Evolutionary conservation across 2,113 vertebrate genomes (phyloP).

Genomic region (Athene cunicularia): DNA sequence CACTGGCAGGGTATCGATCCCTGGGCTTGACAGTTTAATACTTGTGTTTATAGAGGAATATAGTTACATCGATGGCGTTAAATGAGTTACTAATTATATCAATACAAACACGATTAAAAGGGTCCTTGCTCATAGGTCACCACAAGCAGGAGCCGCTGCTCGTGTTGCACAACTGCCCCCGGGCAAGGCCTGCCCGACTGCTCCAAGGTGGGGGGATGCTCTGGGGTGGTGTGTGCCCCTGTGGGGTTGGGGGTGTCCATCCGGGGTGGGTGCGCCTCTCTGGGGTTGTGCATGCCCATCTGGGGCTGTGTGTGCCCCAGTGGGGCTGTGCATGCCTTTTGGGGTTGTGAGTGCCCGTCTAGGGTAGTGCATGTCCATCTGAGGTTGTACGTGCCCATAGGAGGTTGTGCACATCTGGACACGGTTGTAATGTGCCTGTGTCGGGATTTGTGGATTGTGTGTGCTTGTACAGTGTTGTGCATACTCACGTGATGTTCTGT

Average conservation of each 20-base stretch:
- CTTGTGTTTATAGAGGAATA: constrained; percentile 74
- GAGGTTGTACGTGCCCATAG: accelerated
- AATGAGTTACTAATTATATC: constrained; percentile 79
- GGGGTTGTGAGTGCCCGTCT: accelerated
- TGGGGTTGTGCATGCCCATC: background rate
- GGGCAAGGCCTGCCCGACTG: background rate
- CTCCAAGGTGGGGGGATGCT: background rate
- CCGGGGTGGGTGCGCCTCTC: accelerated
- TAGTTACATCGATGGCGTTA: constrained; percentile 71
- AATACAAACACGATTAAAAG: constrained; percentile 74
- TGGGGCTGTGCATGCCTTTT: accelerated
- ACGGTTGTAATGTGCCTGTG: background rate
- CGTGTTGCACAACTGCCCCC: constrained; percentile 17
- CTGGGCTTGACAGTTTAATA: constrained; percentile 64
- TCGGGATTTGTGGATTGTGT: background rate
- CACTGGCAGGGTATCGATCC: background rate
- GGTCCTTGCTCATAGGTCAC: constrained; percentile 68
- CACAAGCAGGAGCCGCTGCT: background rate
- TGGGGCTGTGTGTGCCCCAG: accelerated
- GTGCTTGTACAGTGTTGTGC: background rate
- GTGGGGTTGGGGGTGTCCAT: accelerated
- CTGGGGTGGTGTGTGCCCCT: background rate
- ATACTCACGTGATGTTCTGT: accelerated
- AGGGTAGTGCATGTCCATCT: background rate
- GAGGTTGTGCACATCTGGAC: background rate